These are phyloP conservation scores for Pterocles orientalis DNA, from an alignment of 2,113 vertebrate genomes.

Conservation along the genomic window DNA sequence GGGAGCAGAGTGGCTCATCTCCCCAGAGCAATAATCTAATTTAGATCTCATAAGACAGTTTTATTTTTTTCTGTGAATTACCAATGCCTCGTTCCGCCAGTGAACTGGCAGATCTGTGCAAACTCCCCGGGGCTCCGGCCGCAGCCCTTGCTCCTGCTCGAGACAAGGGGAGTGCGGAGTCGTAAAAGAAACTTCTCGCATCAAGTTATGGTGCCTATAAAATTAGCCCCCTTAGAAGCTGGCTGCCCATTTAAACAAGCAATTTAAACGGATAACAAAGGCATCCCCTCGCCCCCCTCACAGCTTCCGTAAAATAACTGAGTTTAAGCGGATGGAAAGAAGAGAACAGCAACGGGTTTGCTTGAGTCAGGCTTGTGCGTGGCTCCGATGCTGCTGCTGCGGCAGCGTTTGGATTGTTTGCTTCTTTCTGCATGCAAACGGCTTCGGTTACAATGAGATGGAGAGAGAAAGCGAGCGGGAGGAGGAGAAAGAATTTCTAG, in stretches of 20 bases:
- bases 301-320: background rate
- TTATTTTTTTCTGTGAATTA: constrained; percentile 28
- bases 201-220: constrained; percentile 39
- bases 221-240: background rate
- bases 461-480: background rate
- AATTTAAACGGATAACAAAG: background rate
- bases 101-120: background rate
- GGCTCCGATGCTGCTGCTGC: background rate
- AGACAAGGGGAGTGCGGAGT: constrained; percentile 7
- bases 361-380: accelerated
- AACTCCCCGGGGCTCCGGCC: background rate
- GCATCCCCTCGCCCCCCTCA: background rate
- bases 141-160: background rate
- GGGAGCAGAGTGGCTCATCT: background rate
- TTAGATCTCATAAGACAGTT: constrained; percentile 50
- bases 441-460: background rate
- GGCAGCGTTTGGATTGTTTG: background rate
- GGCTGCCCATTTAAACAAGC: background rate
- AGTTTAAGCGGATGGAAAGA: background rate
- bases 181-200: background rate
- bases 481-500: background rate
- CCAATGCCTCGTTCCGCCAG: background rate
- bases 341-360: background rate
- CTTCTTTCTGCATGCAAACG: accelerated
- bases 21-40: background rate